Evolutionary conservation across 2,113 vertebrate species (phyloP).

Genomic region (Polyodon spathula): DNA sequence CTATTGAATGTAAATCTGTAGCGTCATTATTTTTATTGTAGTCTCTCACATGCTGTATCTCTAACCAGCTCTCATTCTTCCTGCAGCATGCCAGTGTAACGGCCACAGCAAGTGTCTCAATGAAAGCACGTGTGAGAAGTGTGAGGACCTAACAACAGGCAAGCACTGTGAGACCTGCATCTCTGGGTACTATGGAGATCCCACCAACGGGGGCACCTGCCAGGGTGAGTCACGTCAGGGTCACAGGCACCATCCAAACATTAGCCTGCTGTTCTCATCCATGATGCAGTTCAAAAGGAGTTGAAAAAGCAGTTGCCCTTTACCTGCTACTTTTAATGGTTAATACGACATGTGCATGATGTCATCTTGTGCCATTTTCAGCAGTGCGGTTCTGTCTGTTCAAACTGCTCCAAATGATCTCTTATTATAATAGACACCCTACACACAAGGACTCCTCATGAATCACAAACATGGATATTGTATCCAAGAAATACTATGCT

Average conservation of each 20-base stretch:
- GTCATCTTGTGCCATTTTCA: too few species aligned
- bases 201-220: slow-evolving; percentile 89
- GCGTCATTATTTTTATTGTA: neutral
- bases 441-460: too few species aligned
- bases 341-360: too few species aligned
- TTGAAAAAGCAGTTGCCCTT: too few species aligned
- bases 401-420: too few species aligned
- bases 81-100: slow-evolving; percentile 88
- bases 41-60: neutral
- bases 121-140: slow-evolving; percentile 87
- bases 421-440: too few species aligned
- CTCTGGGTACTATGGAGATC: slow-evolving; percentile 90
- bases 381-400: too few species aligned
- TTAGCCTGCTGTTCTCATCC: neutral
- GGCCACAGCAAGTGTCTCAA: slow-evolving; percentile 93
- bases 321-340: too few species aligned
- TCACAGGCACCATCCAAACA: neutral
- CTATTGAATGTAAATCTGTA: neutral
- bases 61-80: neutral
- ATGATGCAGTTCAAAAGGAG: too few species aligned
- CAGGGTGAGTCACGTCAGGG: slow-evolving; percentile 70
- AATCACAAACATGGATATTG: too few species aligned
- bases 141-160: slow-evolving; percentile 87
- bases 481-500: too few species aligned
- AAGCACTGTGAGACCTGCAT: slow-evolving; percentile 88